Evolutionary conservation across 1,140 invertebrate genomes (phyloP), one percentile per base, ranked within the genome.

Genomic region (Drosophila orosa): DNA sequence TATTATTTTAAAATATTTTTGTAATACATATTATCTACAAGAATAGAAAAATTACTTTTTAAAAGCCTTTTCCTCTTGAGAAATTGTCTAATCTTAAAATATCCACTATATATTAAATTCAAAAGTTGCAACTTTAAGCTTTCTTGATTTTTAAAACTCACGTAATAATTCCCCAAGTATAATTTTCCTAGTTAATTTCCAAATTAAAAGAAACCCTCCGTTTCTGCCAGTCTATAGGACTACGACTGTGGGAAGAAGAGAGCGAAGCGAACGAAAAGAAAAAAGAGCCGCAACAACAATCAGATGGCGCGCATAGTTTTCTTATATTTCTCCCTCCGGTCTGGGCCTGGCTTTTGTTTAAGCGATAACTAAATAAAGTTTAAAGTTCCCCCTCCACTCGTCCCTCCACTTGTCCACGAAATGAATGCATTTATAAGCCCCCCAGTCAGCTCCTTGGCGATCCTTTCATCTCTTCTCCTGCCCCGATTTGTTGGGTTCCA

Each of bases 351-450:
- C 47, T 58, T 87, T 79, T 80, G 76, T 89, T 89, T 87, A 80
- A 83, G 47, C 83, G 79, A 73, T 71, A 80, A 87, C 83, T 89
- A 89, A 83, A 74, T 89, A 87, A 89, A 87, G 67, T 89, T 78
- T 69, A 69, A 71, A 66, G 44, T 42, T 5, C 40, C 52, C 61
- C 39, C 10, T 19, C 9, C 17, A 4, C 25, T 27, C 24, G n/a
- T 29, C 17, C n/a, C 27, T n/a, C 9, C n/a, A 19, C 13, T 24
- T 3, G 13, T 44, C 42, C 57, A 1, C 27, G 9, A 67, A 80
- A 80, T 80, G 76, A 80, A 84, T 74, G 80, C 80, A 84, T 84
- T 80, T 62, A 77, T 80, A 84, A 84, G 66, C 71, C 69, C 80
- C 58, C 45, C 48, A 40, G 31, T 61, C 47, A 35, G 31, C 61